Evolutionary conservation across 2,113 vertebrate genomes (phyloP).

Genomic region (Phalacrocorax carbo): DNA sequence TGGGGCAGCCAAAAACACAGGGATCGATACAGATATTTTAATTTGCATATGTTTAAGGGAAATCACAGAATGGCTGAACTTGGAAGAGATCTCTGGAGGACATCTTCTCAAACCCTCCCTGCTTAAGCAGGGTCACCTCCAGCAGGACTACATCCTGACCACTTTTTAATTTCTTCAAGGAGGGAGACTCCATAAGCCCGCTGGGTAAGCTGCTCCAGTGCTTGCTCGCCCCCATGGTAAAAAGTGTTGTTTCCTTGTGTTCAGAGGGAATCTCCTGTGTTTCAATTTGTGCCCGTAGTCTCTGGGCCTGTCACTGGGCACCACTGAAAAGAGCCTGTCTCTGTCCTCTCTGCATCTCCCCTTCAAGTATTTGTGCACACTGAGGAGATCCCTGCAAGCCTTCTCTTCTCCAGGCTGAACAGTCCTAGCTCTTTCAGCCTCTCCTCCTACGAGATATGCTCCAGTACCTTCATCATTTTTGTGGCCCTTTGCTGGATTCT

Average conservation of each 20-base stretch:
- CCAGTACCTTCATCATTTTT: too few relatives aligned
- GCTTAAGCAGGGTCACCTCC: neutral
- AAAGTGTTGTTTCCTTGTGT: neutral
- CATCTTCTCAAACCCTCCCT: neutral
- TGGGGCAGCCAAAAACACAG: neutral
- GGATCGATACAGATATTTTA: neutral
- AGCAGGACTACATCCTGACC: neutral
- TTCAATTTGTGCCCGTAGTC: neutral
- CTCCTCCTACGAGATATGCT: neutral
- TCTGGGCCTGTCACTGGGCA: too few relatives aligned
- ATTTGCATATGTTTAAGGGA: neutral
- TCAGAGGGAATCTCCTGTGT: neutral
- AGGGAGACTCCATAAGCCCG: neutral
- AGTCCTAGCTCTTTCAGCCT: neutral
- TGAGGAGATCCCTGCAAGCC: too few relatives aligned
- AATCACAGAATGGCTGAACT: neutral
- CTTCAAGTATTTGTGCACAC: too few relatives aligned
- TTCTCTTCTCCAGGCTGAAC: too few relatives aligned
- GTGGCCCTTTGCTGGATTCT: too few relatives aligned
- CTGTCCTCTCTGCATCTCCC: too few relatives aligned
- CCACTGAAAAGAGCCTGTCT: too few relatives aligned
- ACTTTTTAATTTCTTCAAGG: neutral
- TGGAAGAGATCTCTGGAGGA: neutral
- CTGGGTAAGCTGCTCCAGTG: neutral
- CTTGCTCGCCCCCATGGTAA: neutral